Conservation (phyloP, 1,140 invertebrate genomes). For the Brachionus plicatilis region DNA sequence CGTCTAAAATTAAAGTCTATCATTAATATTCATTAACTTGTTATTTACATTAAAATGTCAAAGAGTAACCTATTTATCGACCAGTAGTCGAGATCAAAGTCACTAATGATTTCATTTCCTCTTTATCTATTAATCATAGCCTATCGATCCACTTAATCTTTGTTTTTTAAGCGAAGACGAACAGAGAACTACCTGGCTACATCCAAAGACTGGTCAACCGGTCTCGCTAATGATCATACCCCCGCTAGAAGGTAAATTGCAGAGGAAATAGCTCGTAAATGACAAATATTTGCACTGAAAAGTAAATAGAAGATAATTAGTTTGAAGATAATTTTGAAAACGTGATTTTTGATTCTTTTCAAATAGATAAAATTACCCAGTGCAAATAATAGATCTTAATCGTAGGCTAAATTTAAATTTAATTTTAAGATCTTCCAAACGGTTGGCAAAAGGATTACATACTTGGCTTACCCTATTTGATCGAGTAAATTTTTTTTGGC, state of each 20-base stretch:
- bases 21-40: conserved; percentile 17
- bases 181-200: conserved; percentile 47
- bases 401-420: not conserved
- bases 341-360: not conserved
- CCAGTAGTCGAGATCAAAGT: conserved; percentile 30
- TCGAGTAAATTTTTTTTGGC: not conserved
- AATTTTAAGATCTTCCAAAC: conserved; percentile 34
- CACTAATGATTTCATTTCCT: not conserved
- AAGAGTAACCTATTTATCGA: conserved; percentile 10
- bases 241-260: conserved; percentile 23
- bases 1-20: not conserved
- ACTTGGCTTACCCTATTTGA: conserved; percentile 17
- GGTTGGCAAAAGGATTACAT: conserved; percentile 40
- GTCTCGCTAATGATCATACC: conserved; percentile 41
- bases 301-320: not conserved
- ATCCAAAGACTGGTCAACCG: conserved; percentile 46
- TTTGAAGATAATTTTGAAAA: not conserved
- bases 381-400: not conserved
- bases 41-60: conserved; percentile 29
- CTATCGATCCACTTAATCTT: conserved; percentile 25
- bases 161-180: conserved; percentile 45
- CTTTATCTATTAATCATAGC: conserved; percentile 41
- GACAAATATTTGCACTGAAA: not conserved
- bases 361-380: conserved; percentile 8
- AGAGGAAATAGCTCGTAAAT: not conserved